Base-by-base conservation (phyloP, 2,113 vertebrate species). In the Leptodactylus fuscus region DNA sequence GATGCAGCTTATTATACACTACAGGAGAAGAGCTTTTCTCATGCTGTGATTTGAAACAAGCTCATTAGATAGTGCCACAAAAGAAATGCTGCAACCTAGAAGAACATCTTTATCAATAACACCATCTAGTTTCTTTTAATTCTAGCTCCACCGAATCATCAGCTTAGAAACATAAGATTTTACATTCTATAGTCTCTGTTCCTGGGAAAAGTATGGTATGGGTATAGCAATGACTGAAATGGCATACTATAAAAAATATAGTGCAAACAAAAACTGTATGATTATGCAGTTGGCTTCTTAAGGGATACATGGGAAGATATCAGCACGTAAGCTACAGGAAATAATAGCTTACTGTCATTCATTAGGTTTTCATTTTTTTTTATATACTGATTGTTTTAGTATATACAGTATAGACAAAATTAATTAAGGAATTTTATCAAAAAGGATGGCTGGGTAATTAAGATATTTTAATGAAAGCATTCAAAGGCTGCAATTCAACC, bases 41-140 rank as follows among this genome's bases (percentile, higher is more conserved):
- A 0, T 87, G 20, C 46, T 88, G 12, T 76, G 27, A 53, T 87
- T 55, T 81, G 67, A 70, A 87, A 84, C 36, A 87, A 88, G 85
- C 3, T 90, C 60, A 71, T 18, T 12, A 81, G 6, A 10, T 16
- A 81, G 15, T 24, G 16, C 69, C 69, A 82, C 82, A 20, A 27
- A 88, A 53, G 3, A 88, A 89, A 36, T 16, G 0, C 77, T 12
- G 32, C 2, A 85, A 58, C 3, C 70, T 53, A 15, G 29, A 77
- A 16, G 84, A 81, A 8, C 27, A 84, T 49, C 20, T 44, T 83
- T 46, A 74, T 70, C 55, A 86, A 87, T 1, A 24, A 67, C 24
- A 20, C 79, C 22, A 24, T 46, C 38, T 81, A 22, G 13, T 65
- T 44, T 65, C 12, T 60, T 81, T 65, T 60, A 65, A 44, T 78